Evolutionary conservation across 1,140 invertebrate species (phyloP).

Genomic region (Drosophila baimaii): DNA sequence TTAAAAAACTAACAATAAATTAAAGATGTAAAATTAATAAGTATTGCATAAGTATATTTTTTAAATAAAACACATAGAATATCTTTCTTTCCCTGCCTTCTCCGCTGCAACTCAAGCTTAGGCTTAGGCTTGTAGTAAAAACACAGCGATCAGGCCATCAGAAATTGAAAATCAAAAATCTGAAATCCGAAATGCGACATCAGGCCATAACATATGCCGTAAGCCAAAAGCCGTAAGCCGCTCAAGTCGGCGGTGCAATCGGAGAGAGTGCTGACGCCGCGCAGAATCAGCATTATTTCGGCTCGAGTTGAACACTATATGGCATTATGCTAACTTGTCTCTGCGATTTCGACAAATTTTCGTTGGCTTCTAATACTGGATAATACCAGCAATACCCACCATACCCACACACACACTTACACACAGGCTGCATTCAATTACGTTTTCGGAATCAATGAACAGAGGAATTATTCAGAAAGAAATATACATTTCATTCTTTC

Average conservation of each 20-base stretch:
- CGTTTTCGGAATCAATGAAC: slow-evolving; percentile 80
- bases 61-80: not conserved
- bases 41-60: too few species aligned
- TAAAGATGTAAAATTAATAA: too few species aligned
- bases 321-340: slow-evolving; percentile 49
- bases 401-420: slow-evolving; percentile 16
- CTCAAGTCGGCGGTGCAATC: slow-evolving; percentile 57
- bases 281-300: slow-evolving; percentile 55
- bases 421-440: slow-evolving; percentile 65
- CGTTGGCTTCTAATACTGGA: slow-evolving; percentile 56
- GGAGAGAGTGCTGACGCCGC: slow-evolving; percentile 63
- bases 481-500: slow-evolving; percentile 52
- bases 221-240: slow-evolving; percentile 39
- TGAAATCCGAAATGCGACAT: slow-evolving; percentile 18
- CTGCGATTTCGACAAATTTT: slow-evolving; percentile 41
- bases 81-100: not conserved
- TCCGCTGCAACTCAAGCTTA: slow-evolving; percentile 49
- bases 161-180: not conserved
- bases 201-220: slow-evolving; percentile 31
- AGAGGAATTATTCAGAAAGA: slow-evolving; percentile 69
- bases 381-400: slow-evolving; percentile 5
- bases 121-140: slow-evolving; percentile 38
- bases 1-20: too few species aligned
- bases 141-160: slow-evolving; percentile 24
- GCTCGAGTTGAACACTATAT: slow-evolving; percentile 44